These are phyloP conservation scores for Mycogona germanica DNA, from an alignment of 2,888 invertebrate genomes.

Conservation along the genomic window DNA sequence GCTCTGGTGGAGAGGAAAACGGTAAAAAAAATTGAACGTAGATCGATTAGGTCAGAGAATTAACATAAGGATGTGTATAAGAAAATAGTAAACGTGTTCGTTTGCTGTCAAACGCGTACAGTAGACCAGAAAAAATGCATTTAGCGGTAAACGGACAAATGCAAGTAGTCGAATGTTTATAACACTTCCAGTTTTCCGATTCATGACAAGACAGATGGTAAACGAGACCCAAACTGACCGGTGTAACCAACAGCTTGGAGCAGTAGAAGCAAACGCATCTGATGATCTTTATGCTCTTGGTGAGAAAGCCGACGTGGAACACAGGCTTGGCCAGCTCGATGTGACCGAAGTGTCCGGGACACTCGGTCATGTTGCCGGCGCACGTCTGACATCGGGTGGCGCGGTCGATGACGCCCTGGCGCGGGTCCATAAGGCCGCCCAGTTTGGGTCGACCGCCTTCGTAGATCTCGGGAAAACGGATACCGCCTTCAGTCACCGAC, in stretches of 20 bases:
- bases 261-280: constrained; percentile 99
- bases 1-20: constrained; percentile 43
- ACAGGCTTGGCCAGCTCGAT: constrained; percentile 97
- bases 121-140: neutral
- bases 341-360: constrained; percentile 99
- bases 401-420: constrained; percentile 95
- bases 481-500: constrained; percentile 96
- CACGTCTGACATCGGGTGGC: constrained; percentile 89
- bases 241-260: constrained; percentile 89
- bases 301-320: constrained; percentile 94
- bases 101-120: no score
- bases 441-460: constrained; percentile 96
- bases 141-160: neutral
- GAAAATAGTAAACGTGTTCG: no score
- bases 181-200: no score
- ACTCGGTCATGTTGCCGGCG: constrained; percentile 94
- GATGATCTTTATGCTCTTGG: constrained; percentile 93
- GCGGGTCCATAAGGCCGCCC: constrained; percentile 97
- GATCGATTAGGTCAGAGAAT: neutral
- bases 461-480: constrained; percentile 94
- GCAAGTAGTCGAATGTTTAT: no score
- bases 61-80: neutral
- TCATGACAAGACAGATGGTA: no score
- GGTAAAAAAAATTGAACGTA: neutral
- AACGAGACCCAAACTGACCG: constrained; percentile 73